Evolutionary conservation across 2,113 vertebrate species (phyloP), one percentile per base, ranked within the genome.

Genomic region (Rhombomys opimus): DNA sequence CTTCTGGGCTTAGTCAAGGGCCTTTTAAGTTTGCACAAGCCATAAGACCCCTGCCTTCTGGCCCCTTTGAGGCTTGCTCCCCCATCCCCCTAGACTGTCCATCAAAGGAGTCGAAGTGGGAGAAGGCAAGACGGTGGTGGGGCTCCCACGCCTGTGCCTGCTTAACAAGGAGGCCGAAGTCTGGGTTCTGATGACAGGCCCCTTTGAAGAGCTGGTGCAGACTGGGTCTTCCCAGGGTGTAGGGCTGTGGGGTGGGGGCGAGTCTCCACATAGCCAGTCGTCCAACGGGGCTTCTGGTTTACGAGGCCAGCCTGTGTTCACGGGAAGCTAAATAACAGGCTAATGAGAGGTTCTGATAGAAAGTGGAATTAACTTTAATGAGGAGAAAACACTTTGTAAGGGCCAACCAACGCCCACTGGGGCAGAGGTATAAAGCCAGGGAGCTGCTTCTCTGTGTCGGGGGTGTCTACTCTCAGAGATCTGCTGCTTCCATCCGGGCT

Each of bases 301-400:
- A 98, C 0, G 25, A 96, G 98, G 68, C 93, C 10, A 0, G 70
- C 80, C 78, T 91, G 70, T 89, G 52, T 96, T 95, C 91, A 93
- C 1, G 70, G 94, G 91, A 91, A 96, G 89, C 95, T 97, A 98
- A 97, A 96, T 92, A 87, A 95, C 89, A 96, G 85, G 85, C 54
- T 97, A 97, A 95, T 98, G 96, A 96, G 85, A 84, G 96, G 96
- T 93, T 95, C 87, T 76, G 65, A 59, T 89, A 90, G 97, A 97
- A 97, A 98, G 95, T 89, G 95, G 95, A 32, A 97, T 95, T 95
- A 96, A 97, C 96, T 98, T 98, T 98, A 97, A 98, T 18, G 91
- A 98, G 97, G 94, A 96, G 95, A 98, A 96, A 95, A 88, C 57
- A 81, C 96, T 96, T 90, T 91, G 93, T 90, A 84, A 96, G 90